These are phyloP conservation scores for Strigamia crassipes DNA, from an alignment of 2,888 invertebrate species.

Conservation along the genomic window DNA sequence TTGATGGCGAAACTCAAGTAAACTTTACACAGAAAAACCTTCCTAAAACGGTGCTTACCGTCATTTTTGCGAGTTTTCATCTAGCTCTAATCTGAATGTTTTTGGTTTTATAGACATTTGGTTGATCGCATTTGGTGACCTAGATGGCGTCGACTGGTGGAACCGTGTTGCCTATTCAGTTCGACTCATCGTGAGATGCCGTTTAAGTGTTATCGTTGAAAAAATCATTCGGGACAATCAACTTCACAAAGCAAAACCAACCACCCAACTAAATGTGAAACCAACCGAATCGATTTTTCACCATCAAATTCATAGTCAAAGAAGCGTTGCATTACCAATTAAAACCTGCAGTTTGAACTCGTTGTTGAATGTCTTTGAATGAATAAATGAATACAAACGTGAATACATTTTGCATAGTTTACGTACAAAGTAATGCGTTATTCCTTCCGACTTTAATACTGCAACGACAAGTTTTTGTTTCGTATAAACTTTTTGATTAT, in stretches of 20 bases:
- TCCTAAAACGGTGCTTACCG: constrained; percentile 17
- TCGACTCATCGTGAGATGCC: constrained; percentile 28
- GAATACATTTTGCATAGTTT: too few relatives aligned
- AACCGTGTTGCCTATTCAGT: neutral
- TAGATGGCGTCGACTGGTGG: constrained; percentile 33
- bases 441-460: too few relatives aligned
- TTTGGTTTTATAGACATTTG: constrained; percentile 14
- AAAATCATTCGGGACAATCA: constrained; percentile 32
- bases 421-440: too few relatives aligned
- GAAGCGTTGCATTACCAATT: neutral
- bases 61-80: constrained; percentile 7
- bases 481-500: too few relatives aligned
- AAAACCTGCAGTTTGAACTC: neutral
- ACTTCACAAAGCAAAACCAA: constrained; percentile 39
- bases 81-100: constrained; percentile 1
- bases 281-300: constrained; percentile 29
- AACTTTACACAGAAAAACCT: neutral
- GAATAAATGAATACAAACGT: too few relatives aligned
- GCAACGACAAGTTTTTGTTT: too few relatives aligned
- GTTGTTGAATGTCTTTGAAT: too few relatives aligned
- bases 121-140: constrained; percentile 40
- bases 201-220: constrained; percentile 35
- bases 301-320: neutral
- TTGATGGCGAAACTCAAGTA: neutral
- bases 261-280: constrained; percentile 31